A percentile compares a stretch with the other conserved stretches of the same genome.
Evolutionary conservation across 2,113 vertebrate species (phyloP).

Genomic region (Trachemys scripta): DNA sequence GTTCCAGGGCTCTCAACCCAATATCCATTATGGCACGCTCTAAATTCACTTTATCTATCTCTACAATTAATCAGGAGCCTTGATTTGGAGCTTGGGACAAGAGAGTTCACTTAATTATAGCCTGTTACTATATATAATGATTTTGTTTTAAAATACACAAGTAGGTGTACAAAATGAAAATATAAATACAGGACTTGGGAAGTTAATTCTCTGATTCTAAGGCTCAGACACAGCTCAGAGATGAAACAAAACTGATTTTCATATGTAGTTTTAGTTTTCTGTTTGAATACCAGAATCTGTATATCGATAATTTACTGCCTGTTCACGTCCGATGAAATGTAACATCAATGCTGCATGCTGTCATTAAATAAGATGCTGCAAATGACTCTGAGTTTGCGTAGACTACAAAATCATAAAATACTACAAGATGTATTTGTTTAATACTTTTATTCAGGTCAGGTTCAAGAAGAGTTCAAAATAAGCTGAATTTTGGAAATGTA

Average conservation of each 20-base stretch:
- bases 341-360: background rate
- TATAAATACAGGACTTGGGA: background rate
- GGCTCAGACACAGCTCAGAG: background rate
- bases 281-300: background rate
- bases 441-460: background rate
- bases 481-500: background rate
- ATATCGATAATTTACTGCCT: background rate
- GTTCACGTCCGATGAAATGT: background rate
- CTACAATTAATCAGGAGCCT: background rate
- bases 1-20: background rate
- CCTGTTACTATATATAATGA: background rate
- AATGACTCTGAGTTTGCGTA: background rate
- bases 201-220: background rate
- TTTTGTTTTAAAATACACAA: background rate
- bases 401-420: background rate
- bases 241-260: background rate
- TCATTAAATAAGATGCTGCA: background rate
- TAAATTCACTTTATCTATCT: background rate
- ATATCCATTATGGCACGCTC: background rate
- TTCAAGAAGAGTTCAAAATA: background rate
- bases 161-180: background rate
- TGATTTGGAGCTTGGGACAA: background rate
- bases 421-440: background rate
- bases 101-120: background rate
- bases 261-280: background rate